Conservation (phyloP, 2,797 vertebrate species). For the Sphenopsis melanotis region DNA sequence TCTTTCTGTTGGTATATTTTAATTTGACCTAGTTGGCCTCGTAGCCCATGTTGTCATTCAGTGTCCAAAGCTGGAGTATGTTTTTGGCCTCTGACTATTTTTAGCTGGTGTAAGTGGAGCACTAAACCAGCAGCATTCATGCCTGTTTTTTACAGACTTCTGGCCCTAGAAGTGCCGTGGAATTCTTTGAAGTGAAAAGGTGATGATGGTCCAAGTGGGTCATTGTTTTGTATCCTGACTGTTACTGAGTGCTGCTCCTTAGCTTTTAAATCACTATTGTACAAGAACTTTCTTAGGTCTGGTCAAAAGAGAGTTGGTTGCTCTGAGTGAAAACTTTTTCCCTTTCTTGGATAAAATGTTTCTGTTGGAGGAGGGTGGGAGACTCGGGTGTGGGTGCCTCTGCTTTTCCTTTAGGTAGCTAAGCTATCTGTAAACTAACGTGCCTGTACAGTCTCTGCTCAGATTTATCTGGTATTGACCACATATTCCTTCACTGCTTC, state of each 20-base stretch:
- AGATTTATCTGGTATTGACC: not conserved
- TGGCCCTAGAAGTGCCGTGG: not conserved
- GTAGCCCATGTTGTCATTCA: not conserved
- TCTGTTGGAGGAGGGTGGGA: accelerated
- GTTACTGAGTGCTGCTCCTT: not conserved
- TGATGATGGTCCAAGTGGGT: not conserved
- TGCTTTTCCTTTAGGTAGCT: not conserved
- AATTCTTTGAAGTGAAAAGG: not conserved
- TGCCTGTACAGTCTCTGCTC: not conserved
- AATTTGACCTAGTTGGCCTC: not conserved
- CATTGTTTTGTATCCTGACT: not conserved
- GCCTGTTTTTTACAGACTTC: not conserved
- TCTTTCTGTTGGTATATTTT: not conserved
- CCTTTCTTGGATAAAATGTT: not conserved
- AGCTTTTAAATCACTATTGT: not conserved
- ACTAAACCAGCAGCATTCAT: not conserved
- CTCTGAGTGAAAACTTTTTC: not conserved
- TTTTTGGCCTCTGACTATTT: not conserved
- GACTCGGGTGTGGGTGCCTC: accelerated
- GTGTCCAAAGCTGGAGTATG: not conserved
- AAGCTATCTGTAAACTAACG: not conserved
- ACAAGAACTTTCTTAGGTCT: not conserved
- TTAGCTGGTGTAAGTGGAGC: not conserved
- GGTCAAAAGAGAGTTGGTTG: not conserved
- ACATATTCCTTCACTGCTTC: not conserved